Conservation (phyloP, 2,113 vertebrate species). For the Panthera tigris region DNA sequence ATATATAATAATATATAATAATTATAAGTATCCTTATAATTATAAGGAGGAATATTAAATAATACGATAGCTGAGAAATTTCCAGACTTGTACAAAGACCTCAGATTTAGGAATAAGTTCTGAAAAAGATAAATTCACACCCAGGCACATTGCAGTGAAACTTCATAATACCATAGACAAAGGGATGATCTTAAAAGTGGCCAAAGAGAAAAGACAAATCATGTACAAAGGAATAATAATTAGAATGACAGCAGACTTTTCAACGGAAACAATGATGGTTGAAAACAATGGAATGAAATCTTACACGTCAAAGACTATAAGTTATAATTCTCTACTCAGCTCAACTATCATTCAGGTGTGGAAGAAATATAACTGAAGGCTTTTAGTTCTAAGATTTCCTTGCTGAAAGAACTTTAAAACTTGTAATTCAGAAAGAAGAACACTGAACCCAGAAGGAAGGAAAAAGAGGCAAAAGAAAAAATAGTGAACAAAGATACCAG, state of each 20-base stretch:
- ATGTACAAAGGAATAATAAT: background rate
- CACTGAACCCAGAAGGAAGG: background rate
- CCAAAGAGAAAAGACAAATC: background rate
- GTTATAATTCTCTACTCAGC: background rate
- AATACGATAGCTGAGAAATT: background rate
- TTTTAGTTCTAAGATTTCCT: background rate
- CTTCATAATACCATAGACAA: background rate
- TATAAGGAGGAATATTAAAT: background rate
- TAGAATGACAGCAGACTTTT: background rate
- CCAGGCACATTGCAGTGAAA: background rate
- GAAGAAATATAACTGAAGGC: background rate
- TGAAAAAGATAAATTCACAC: background rate
- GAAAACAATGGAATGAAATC: background rate
- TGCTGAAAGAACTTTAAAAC: constrained; percentile 6
- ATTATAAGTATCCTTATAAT: background rate
- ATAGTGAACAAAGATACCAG: background rate
- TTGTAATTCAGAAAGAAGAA: background rate
- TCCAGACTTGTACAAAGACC: background rate
- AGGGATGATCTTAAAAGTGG: background rate
- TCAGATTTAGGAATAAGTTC: background rate
- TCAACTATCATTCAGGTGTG: background rate
- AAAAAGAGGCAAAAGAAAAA: background rate
- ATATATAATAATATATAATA: too few species aligned
- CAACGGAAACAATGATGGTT: background rate
- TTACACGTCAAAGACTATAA: background rate